Evolutionary conservation across 1,140 invertebrate genomes (phyloP), one percentile per base, ranked within the genome.

Genomic region (Lordiphosa clarofinis): DNA sequence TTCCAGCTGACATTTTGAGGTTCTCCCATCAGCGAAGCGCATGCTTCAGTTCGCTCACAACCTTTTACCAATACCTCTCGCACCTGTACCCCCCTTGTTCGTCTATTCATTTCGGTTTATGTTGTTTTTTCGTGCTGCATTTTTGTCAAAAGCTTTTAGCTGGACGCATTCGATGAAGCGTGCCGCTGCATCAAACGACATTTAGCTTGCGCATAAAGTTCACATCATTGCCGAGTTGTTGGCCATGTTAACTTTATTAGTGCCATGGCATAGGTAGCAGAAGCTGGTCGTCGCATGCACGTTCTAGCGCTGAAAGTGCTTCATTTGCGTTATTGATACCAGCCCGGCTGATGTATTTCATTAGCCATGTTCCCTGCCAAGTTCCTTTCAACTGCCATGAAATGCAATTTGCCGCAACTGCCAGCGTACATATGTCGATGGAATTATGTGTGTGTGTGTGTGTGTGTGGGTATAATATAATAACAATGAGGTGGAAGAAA

Each of bases 141-240:
- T 79, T 79, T 74, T 48, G 48, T 58, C 53, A 81, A 81, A 81
- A 82, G 75, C 76, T 81, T 81, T 81, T 81, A 81, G 75, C 76
- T 67, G 61, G 71, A 82, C 75, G 61, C 57, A 61, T 59, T 39
- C 66, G 56, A 13, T 56, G 75, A 37, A 81, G 71, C 76, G 62
- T 75, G 13, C 47, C 13, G 64, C 55, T 69, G 65, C 74, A 81
- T 82, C 61, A 82, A 82, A 76, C 64, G 78, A 81, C 75, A 81
- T 81, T 81, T 81, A 68, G 72, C 71, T 81, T 81, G 75, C 75
- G 61, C 75, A 81, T 81, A 82, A 81, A 82, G 76, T 82, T 76
- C 72, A 68, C 76, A 73, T 73, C 62, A 82, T 68, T 73, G 65
- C 54, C 57, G 57, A 82, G 58, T 75, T 81, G 58, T 82, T 81